Evolutionary conservation across 2,797 vertebrate species (phyloP).

Genomic region (Galaxias olidus): DNA sequence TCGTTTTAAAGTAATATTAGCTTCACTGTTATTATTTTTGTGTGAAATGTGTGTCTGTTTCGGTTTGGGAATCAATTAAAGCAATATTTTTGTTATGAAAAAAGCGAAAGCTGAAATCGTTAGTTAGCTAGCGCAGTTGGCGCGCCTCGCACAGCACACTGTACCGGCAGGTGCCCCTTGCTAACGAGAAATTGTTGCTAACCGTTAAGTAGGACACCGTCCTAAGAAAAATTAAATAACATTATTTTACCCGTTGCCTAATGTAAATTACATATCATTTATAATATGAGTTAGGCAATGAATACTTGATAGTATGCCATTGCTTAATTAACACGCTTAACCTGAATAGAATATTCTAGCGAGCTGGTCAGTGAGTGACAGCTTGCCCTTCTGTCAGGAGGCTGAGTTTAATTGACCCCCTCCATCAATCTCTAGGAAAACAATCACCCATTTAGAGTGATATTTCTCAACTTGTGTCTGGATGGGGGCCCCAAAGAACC

Average conservation of each 20-base stretch:
- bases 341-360: constrained; percentile 6
- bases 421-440: too few species aligned
- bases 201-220: too few species aligned
- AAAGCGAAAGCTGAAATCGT: neutral
- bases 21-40: too few species aligned
- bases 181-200: too few species aligned
- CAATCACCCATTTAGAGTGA: too few species aligned
- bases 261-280: neutral
- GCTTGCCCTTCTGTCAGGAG: neutral
- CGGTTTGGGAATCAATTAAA: too few species aligned
- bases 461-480: too few species aligned
- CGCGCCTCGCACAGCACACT: neutral
- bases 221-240: neutral
- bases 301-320: neutral
- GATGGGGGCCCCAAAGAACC: too few species aligned
- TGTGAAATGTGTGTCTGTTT: too few species aligned
- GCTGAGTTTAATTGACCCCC: neutral
- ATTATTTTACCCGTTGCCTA: neutral
- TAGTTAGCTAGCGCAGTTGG: neutral
- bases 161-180: too few species aligned
- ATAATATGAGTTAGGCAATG: neutral
- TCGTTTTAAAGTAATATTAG: too few species aligned
- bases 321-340: neutral
- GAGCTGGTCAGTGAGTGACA: too few species aligned
- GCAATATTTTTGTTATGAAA: neutral